Evolutionary conservation across 2,113 vertebrate species (phyloP), one percentile per base, ranked within the genome.

Genomic region (Oryzias curvinotus): DNA sequence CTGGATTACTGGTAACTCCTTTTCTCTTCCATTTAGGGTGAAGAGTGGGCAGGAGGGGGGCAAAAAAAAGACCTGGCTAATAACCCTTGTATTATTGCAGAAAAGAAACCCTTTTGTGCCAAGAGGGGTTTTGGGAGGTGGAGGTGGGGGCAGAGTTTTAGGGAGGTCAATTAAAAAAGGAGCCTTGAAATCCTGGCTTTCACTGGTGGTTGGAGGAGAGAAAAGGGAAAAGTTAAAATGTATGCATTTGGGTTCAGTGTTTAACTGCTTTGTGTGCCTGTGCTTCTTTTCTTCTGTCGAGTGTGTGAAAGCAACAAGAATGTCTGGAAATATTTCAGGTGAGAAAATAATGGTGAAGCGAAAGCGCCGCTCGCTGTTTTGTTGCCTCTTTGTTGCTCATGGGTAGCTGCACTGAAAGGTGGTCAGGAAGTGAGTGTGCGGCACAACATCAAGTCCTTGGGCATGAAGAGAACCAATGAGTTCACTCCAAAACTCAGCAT

Each of bases 1-100:
- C 91, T 93, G 92, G 92, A 94, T 93, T 93, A 93, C 92, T 92
- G 91, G 93, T 92, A 91, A 93, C 93, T 94, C 93, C 90, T 91
- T 87, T 94, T 36, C 93, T 87, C 89, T 90, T 80, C 89, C 77
- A 84, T 76, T 74, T 80, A 87, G 81, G 73, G 36, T 36, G 36
- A 36, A 36, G 36, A 12, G 36, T 36, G 36, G 36, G 36, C 28
- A 81, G 76, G 77, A 84, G 71, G 80, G 90, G 80, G 60, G 85
- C 90, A 85, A 75, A 84, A 91, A 91, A 89, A 91, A 91, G 91
- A 91, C 89, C 90, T 85, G 92, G 91, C 91, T 93, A 93, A 93
- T 95, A 94, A 93, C 92, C 90, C 92, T 93, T 93, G 90, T 91
- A 87, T 93, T 93, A 81, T 84, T 77, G 82, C 74, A 84, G 80